These are phyloP conservation scores for Pantherophis vulpinus DNA, from an alignment of 2,797 vertebrate species.

Conservation along the genomic window DNA sequence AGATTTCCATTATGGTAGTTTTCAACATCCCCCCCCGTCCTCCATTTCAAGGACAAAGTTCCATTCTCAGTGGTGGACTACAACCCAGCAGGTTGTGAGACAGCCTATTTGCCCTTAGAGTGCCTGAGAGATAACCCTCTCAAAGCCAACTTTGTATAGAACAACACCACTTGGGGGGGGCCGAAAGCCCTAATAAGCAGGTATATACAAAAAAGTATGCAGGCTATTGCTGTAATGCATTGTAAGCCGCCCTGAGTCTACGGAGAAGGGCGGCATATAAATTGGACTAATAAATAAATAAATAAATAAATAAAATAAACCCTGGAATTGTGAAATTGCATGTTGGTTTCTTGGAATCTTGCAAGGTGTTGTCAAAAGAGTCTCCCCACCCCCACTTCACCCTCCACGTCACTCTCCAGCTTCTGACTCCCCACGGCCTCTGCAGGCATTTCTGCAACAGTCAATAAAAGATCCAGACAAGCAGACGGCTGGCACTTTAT, in stretches of 20 bases:
- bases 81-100: slow-evolving; percentile 41
- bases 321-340: slow-evolving; percentile 19
- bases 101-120: slow-evolving; percentile 41
- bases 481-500: slow-evolving; percentile 38
- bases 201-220: no score
- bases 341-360: slow-evolving; percentile 35
- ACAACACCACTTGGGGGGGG: no score
- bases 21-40: slow-evolving; percentile 37
- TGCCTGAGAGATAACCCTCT: background rate
- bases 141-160: no score
- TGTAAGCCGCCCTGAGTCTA: no score
- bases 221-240: no score
- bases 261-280: no score
- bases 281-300: no score
- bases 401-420: background rate
- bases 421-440: background rate
- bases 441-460: slow-evolving; percentile 29
- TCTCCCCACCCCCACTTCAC: slow-evolving; percentile 9
- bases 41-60: slow-evolving; percentile 47
- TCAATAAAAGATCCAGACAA: slow-evolving; percentile 51
- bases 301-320: no score
- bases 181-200: no score
- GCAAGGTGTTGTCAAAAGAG: slow-evolving; percentile 28
- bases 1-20: slow-evolving; percentile 27
- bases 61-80: slow-evolving; percentile 44